Conservation (phyloP, 2,797 vertebrate genomes). For the Falco concolor region DNA sequence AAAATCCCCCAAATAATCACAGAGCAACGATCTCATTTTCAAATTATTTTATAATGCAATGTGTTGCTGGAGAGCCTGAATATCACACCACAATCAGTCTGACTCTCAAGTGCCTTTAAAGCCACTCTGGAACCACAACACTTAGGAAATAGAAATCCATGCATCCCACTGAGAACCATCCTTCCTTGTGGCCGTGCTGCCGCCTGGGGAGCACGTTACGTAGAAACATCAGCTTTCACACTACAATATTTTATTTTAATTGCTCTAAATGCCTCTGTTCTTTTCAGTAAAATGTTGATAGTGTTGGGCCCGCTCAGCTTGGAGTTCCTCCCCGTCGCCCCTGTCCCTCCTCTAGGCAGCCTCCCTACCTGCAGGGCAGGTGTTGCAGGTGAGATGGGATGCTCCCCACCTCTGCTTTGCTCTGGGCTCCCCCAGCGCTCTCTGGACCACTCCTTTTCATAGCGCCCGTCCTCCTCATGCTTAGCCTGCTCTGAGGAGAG, state of each 20-base stretch:
- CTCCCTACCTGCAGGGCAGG: not conserved
- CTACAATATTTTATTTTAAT: not conserved
- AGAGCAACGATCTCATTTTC: not conserved
- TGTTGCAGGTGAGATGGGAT: not conserved
- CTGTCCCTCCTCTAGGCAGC: not conserved
- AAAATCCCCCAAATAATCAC: not conserved
- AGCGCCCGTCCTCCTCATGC: fast-evolving
- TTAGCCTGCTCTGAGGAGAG: not conserved
- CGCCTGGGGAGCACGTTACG: not conserved
- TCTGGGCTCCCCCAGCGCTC: not conserved
- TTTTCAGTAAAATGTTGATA: not conserved
- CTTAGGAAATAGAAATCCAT: not conserved
- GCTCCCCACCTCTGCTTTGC: not conserved
- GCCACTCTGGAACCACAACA: not conserved
- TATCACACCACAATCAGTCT: not conserved
- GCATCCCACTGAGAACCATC: not conserved
- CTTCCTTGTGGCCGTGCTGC: not conserved
- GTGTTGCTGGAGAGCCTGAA: not conserved
- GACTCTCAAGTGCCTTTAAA: not conserved
- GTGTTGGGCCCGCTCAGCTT: fast-evolving
- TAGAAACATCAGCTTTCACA: not conserved
- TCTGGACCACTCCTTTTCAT: not conserved
- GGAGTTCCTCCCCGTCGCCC: not conserved
- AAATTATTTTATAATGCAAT: not conserved
- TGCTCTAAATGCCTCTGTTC: not conserved